Evolutionary conservation across 2,113 vertebrate genomes (phyloP).

Genomic region (Ranitomeya imitator): DNA sequence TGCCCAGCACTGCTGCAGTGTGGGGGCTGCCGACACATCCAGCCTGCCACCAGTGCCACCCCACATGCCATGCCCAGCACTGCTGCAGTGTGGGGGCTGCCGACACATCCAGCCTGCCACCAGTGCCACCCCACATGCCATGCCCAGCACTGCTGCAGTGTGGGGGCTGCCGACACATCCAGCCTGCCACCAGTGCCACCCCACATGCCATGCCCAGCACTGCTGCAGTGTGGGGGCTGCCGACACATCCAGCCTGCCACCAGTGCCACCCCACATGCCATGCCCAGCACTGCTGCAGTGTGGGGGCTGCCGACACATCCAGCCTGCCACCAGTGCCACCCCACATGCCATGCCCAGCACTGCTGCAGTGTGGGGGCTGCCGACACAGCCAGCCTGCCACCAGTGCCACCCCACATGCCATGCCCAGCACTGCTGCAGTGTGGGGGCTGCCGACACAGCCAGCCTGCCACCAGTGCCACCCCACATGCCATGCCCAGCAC

Average conservation of each 20-base stretch:
- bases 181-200: background rate
- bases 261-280: too few species aligned
- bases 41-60: background rate
- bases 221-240: slow-evolving; percentile 65
- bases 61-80: slow-evolving; percentile 12
- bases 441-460: slow-evolving; percentile 50
- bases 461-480: background rate
- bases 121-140: too few species aligned
- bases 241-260: background rate
- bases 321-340: background rate
- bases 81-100: slow-evolving; percentile 65
- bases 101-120: background rate
- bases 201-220: slow-evolving; percentile 12
- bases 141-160: slow-evolving; percentile 65
- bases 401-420: too few species aligned
- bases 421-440: slow-evolving; percentile 65
- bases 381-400: background rate
- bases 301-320: slow-evolving; percentile 50
- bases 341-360: slow-evolving; percentile 12
- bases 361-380: slow-evolving; percentile 65
- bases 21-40: slow-evolving; percentile 50
- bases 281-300: slow-evolving; percentile 65
- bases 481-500: slow-evolving; percentile 12
- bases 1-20: slow-evolving; percentile 65
- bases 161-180: slow-evolving; percentile 50